Evolutionary conservation across 1,140 invertebrate genomes (phyloP), one percentile per base, ranked within the genome.

Genomic region (Cotesia chilonis): DNA sequence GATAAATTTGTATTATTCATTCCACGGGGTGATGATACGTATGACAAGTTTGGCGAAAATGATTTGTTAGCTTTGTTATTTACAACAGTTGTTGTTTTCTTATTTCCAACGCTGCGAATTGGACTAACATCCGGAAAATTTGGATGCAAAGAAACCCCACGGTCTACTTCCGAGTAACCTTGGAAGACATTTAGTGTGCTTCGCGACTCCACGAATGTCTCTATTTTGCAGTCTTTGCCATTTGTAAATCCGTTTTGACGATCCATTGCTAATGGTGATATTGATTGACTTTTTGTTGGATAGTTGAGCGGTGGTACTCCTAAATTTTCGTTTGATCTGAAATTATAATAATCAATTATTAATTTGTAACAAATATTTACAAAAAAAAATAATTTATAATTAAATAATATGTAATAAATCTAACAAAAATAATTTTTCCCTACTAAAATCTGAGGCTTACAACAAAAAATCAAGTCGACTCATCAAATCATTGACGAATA

Each of bases 251-350:
- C 85, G 61, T 87, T 87, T 65, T 84, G 83, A 74, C 82, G 81
- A 41, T 87, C 85, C 86, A 87, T 87, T 54, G 85, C 84, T 66
- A 87, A 68, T 0, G 86, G 86, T 4, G 85, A 87, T 76, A 86
- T 86, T 17, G 85, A 86, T 60, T 86, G 83, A 72, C 82, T 86
- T 68, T 86, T 86, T 4, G 82, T 77, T 2, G 81, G 82, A 75
- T 82, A 75, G 9, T 66, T 60, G 12, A 82, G 76, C 17, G 78
- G 69, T 70, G 81, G 81, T 61, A 85, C 75, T 71, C 68, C 83
- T 14, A 85, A 73, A 76, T 81, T 83, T 70, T 87, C 84, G 79
- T 77, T 86, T 6, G 85, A 86, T 75, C 85, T 86, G 75, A 4
- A 75, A 65, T 71, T 3, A 55, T 0, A 35, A 70, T 20, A 70